Base-by-base conservation (phyloP, 2,797 vertebrate species). In the Ptychadena robeensis region DNA sequence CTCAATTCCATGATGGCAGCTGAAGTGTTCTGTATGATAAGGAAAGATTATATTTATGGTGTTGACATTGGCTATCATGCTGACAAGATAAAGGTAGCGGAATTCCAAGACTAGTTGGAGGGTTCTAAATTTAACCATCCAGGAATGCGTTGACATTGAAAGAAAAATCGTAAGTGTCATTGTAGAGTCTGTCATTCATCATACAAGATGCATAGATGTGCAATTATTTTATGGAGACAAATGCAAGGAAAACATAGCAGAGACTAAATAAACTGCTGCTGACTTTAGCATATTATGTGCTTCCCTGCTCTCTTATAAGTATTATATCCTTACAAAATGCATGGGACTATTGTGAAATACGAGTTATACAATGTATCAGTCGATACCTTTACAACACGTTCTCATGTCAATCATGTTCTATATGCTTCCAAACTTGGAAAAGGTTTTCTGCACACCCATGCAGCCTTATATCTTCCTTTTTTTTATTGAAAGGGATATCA, bases 121-220 rank as follows among this genome's bases (percentile, higher is more conserved):
- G 61, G 18, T 66, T 35, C 69, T 73, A 83, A 83, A 83, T 73
- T 79, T 83, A 83, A 66, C 22, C 7, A 72, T 35, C 61, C 38
- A 77, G 59, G 65, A 70, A 77, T 83, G 65, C 77, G 40, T 66
- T 82, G 25, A 82, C 44, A 53, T 22, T 22, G 18, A 53, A 53
- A 53, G 44, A 53, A 53, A 73, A 74, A 53, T 37, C 34, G 18
- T 25, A 67, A 74, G 30, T 68, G 32, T 28, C 15, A 32, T 34
- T 25, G 37, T 31, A 11, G 30, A 27, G 73, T 53, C 15, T 14
- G 38, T 71, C 48, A 64, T 48, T 44, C 53, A 53, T 63, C 74
- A 71, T 2, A 53, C 48, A 38, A 30, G 68, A 30, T 10, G 18
- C 1, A 68, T 64, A 27, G 32, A 69, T 66, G 63, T 18, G 64